Evolutionary conservation across 1,140 invertebrate species (phyloP), one percentile per base, ranked within the genome.

Genomic region (Conus betulinus): DNA sequence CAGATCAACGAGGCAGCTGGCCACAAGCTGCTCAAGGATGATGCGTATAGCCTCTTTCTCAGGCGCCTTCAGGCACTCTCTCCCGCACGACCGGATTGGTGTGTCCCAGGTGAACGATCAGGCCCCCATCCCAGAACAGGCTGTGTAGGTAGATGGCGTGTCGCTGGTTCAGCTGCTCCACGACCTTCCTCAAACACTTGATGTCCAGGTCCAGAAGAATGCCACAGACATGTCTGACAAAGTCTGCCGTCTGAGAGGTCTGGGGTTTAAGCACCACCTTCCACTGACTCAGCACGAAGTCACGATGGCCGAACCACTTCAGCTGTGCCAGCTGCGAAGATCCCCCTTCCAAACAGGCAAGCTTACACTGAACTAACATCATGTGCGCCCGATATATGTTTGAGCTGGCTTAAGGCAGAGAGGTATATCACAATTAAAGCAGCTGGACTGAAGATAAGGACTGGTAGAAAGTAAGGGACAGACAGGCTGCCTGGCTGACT

Each of bases 61-160:
- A 6, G 52, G 67, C 25, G 51, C 5, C 74, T 57, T 25, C 39
- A 78, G 2, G 71, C 71, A 87, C 52, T 52, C n/a, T 60, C 13
- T 55, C 53, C 2, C 71, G 51, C 5, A 78, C 17, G 10, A 27
- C 53, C 13, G 6, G 71, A 53, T 87, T 87, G 5, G 74, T 17
- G 20, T 87, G 85, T 51, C 85, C 85, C 20, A 87, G 71, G 25
- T 78, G 25, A 55, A 87, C 51, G 6, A 78, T 53, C 67, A 87
- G 51, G 5, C 85, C 74, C 11, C 51, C 25, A 13, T 87, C 74
- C 85, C 85, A 87, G 20, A 23, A 15, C 25, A 87, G 5, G 17
- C 55, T 76, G 25, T 87, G 85, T 1, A 87, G 74, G 85, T 51
- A 87, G n/a, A 79, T n/a, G 7, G 7, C 25, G 51, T 55, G 85